phyloP scores from a whole-genome alignment of 2,113 vertebrate genomes.

The Pangasianodon gigas region DNA sequence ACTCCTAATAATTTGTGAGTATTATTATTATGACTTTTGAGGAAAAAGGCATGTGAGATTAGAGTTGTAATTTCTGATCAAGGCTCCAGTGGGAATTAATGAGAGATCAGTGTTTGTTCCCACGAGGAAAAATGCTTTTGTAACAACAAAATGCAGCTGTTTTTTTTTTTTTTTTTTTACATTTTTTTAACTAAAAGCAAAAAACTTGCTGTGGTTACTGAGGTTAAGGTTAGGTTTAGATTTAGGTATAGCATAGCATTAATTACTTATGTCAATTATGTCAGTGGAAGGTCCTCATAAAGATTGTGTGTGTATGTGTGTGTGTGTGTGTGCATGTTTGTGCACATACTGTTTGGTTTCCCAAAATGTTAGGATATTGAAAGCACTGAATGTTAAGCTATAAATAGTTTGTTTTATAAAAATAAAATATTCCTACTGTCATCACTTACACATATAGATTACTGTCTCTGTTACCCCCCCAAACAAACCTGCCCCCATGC shows the following conservation, averaged over 20 bases:
- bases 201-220: not conserved
- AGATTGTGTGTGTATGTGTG: not conserved
- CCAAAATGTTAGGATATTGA: not conserved
- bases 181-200: too few species aligned
- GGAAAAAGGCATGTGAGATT: constrained; percentile 27
- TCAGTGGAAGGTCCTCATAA: not conserved
- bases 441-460: not conserved
- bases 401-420: not conserved
- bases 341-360: not conserved
- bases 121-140: not conserved
- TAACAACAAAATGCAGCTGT: not conserved
- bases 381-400: not conserved
- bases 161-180: not conserved
- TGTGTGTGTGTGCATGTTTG: not conserved
- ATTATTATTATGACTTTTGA: constrained; percentile 44
- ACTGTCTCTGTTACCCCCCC: not conserved
- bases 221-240: not conserved
- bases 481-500: not conserved
- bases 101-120: constrained; percentile 13
- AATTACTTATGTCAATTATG: not conserved
- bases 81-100: not conserved
- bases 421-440: not conserved
- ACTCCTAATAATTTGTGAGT: constrained; percentile 50
- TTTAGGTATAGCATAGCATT: not conserved
- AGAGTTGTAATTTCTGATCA: constrained; percentile 21